Percentiles rank a stretch among this genome's conserved stretches.
phyloP scores from a whole-genome alignment of 2,113 vertebrate genomes.

The Myanophis thanlyinensis region DNA sequence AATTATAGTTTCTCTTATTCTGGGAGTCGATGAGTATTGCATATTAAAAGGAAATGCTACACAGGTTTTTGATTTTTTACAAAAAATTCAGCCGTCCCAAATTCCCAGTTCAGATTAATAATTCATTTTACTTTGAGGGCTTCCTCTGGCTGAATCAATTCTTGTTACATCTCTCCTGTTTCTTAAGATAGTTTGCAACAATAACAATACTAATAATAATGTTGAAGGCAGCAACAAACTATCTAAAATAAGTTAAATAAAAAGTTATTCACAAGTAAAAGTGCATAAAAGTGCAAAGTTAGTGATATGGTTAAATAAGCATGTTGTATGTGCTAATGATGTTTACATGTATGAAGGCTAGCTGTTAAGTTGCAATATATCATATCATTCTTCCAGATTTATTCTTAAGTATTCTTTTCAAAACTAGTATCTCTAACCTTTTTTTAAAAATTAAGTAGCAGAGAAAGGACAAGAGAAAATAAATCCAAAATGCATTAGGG shows the following conservation, averaged over 20 bases:
- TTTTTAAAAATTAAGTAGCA: neutral
- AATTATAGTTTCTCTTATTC: conserved; percentile 20
- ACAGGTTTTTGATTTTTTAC: conserved; percentile 58
- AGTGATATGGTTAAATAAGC: neutral
- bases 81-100: conserved; percentile 41
- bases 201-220: neutral
- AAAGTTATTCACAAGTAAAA: neutral
- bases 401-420: neutral
- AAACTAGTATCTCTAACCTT: neutral
- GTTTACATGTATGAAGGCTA: neutral
- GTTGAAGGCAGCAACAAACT: neutral
- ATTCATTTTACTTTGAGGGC: conserved; percentile 21
- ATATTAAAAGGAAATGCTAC: conserved; percentile 63
- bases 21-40: conserved; percentile 63
- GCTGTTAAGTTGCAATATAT: neutral
- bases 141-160: neutral
- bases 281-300: neutral
- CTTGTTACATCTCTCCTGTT: neutral
- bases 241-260: neutral
- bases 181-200: neutral
- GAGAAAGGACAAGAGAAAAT: neutral
- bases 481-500: neutral
- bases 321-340: neutral
- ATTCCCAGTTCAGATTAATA: conserved; percentile 42
- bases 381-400: neutral